Base-by-base conservation (phyloP, 2,888 invertebrate species). In the Melangyna quadrimaculata region DNA sequence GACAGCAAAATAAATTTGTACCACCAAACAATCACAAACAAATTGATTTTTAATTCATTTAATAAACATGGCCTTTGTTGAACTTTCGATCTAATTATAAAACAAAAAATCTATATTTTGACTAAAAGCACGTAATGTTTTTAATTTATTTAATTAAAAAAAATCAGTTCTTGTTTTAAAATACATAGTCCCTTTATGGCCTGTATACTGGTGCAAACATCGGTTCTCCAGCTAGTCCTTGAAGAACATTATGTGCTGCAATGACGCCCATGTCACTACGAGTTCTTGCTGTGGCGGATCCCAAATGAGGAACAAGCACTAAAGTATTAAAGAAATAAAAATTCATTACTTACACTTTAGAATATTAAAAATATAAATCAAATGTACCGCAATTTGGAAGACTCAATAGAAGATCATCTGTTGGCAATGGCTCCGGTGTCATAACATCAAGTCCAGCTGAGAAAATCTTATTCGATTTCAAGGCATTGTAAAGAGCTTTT, bases 381-480 rank as follows among this genome's bases (percentile, higher is more conserved):
- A 35, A 35, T 1, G 37, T 91, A 96, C 96, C 95, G 90, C 96
- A 96, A 91, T 98, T 98, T 2, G 95, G 94, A 37, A 98, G 91
- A 35, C 93, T 94, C 7, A 96, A 90, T 10, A 98, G 93, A 70
- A 95, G 95, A 91, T 96, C 95, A 90, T 96, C 94, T 2, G 93
- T 91, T 0, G 97, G 96, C 48, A 98, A 90, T 0, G 98, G 98
- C 91, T 98, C 98, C 0, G 98, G 98, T 0, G 95, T 94, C 89
- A 96, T 97, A 5, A 98, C 98, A 90, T 98, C 98, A 1, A 98
- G 93, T 0, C 97, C 98, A 3, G 98, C 98, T 0, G 95, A 96
- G 89, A 94, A 95, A 75, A 98, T 97, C 82, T 93, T 93, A 0
- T 94, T 94, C 59, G 92, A 93, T 89, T 95, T 95, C 63, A 99